These are phyloP conservation scores for Pomacea canaliculata DNA, from an alignment of 2,888 invertebrate genomes.

Conservation along the genomic window DNA sequence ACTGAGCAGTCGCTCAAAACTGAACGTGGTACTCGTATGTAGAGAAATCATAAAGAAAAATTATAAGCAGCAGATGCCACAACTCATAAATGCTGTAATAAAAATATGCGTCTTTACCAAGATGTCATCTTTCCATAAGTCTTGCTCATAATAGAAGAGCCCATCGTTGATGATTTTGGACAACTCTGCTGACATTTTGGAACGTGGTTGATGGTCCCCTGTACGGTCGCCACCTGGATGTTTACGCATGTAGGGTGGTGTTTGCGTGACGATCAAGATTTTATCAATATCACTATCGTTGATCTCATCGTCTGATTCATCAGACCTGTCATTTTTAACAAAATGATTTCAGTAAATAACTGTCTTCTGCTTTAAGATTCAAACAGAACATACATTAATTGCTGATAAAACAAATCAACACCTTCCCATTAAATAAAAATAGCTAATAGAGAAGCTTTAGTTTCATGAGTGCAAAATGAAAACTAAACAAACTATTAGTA, in stretches of 20 bases:
- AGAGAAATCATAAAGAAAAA: no score
- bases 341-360: neutral
- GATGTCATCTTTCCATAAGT: constrained; percentile 80
- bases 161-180: constrained; percentile 97
- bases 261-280: constrained; percentile 93
- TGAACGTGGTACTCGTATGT: no score
- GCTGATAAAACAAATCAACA: neutral
- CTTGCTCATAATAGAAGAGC: constrained; percentile 95
- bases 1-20: no score
- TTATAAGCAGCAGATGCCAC: no score
- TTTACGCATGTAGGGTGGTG: constrained; percentile 75
- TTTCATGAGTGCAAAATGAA: no score
- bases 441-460: no score
- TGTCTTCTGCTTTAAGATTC: neutral
- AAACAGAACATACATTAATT: neutral
- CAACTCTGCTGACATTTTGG: constrained; percentile 94
- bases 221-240: constrained; percentile 93
- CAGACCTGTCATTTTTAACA: constrained; percentile 19
- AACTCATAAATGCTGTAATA: no score
- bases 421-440: no score
- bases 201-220: constrained; percentile 88
- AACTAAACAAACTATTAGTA: no score
- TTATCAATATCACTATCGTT: constrained; percentile 94
- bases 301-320: constrained; percentile 78
- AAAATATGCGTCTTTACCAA: constrained; percentile 22